These are phyloP conservation scores for Thumatha senex DNA, from an alignment of 2,888 invertebrate genomes.

Conservation along the genomic window DNA sequence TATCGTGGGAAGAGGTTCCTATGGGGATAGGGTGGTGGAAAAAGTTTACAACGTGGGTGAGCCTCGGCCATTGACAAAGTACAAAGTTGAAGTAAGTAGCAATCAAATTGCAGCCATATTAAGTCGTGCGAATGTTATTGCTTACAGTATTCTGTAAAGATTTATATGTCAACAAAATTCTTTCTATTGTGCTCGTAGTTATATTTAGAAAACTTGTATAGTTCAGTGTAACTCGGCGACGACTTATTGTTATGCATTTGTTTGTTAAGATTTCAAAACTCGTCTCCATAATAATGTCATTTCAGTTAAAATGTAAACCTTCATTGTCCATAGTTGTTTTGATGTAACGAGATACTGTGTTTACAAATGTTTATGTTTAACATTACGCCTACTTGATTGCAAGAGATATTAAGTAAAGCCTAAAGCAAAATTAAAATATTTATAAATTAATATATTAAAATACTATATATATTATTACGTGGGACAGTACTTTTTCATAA, in stretches of 20 bases:
- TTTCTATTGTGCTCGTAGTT: slow-evolving; percentile 44
- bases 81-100: too few species aligned
- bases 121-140: slow-evolving; percentile 15
- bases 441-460: too few species aligned
- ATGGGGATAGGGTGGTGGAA: too few species aligned
- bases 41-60: too few species aligned
- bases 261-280: slow-evolving; percentile 67
- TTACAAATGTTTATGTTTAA: slow-evolving; percentile 45
- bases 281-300: slow-evolving; percentile 59
- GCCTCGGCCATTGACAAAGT: too few species aligned
- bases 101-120: too few species aligned
- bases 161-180: slow-evolving; percentile 53
- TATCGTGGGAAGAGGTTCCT: too few species aligned
- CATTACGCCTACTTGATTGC: slow-evolving; percentile 14
- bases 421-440: too few species aligned
- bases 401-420: background rate
- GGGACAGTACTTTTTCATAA: too few species aligned
- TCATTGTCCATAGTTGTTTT: slow-evolving; percentile 70
- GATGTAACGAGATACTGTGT: slow-evolving; percentile 52
- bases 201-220: slow-evolving; percentile 68
- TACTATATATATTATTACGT: too few species aligned
- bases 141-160: slow-evolving; percentile 24
- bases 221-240: slow-evolving; percentile 46
- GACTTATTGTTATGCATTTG: slow-evolving; percentile 55
- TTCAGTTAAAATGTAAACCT: slow-evolving; percentile 75